Evolutionary conservation across 2,797 vertebrate species (phyloP).

Genomic region (Melanotaenia pygmaea): DNA sequence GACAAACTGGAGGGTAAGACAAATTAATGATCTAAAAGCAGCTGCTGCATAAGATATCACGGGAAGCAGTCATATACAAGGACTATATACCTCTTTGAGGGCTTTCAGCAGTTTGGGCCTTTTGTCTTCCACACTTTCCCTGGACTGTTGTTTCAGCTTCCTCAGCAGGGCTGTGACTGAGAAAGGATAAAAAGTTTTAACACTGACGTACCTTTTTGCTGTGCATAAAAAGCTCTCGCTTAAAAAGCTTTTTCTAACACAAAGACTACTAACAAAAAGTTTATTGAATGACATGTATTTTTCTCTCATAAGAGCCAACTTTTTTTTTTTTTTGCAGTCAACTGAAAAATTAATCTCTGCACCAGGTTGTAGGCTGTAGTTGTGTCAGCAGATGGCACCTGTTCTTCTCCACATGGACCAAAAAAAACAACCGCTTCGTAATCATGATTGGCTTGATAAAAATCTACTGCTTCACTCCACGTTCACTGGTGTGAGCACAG

Average conservation of each 20-base stretch:
- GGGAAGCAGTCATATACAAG: not conserved
- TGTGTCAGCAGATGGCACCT: not conserved
- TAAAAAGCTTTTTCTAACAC: conserved; percentile 6
- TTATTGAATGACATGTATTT: not conserved
- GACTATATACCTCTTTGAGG: conserved; percentile 78
- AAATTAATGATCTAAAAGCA: not conserved
- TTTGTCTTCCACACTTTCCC: conserved; percentile 98
- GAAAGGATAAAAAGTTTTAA: conserved; percentile 3
- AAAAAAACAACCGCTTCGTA: not conserved
- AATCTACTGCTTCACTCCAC: not conserved
- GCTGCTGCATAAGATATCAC: not conserved
- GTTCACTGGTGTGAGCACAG: not conserved
- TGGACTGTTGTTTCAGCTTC: conserved; percentile 98
- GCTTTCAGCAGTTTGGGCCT: conserved; percentile 96
- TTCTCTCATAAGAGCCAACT: not conserved
- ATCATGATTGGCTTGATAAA: too few relatives aligned
- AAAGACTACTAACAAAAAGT: not conserved
- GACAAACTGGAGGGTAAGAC: not conserved
- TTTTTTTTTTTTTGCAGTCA: not conserved
- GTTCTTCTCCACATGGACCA: not conserved
- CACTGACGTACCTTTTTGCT: conserved; percentile 1
- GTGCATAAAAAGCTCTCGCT: not conserved
- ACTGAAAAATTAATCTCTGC: not conserved
- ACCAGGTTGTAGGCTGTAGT: not conserved
- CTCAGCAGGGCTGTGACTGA: conserved; percentile 88